Evolutionary conservation across 2,888 invertebrate genomes (phyloP), one percentile per base, ranked within the genome.

Genomic region (Cactoblastis cactorum): DNA sequence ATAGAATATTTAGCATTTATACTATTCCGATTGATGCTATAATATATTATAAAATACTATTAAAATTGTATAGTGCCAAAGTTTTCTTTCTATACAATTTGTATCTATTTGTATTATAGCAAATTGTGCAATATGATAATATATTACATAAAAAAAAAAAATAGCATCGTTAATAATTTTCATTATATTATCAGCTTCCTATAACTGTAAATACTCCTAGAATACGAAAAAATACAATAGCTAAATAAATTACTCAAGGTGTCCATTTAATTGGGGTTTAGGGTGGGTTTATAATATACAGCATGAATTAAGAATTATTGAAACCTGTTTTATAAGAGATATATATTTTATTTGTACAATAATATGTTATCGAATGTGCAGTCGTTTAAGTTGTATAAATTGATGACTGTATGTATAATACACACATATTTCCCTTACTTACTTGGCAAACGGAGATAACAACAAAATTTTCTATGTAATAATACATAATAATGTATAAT

Each of bases 41-140:
- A 28, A 43, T n/a, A 14, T 5, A 14, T 15, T 17, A 3, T 15
- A 15, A 34, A 22, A 19, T 33, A 18, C 19, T 24, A 15, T 17
- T n/a, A 32, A 49, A 69, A 69, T 69, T 76, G 67, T 74, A 69
- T 71, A 66, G 64, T 69, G 71, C 68, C 71, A 74, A 74, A 59
- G 49, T 53, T 51, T 55, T n/a, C n/a, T 57, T 59, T 63, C 58
- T 69, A 57, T 67, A 61, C 64, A 68, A 62, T 65, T 60, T n/a
- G n/a, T n/a, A n/a, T n/a, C 57, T 57, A 46, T 55, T 45, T 47
- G 28, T 52, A 48, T 50, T 28, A 18, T 51, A 54, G 17, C n/a
- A n/a, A n/a, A n/a, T n/a, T n/a, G n/a, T n/a, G n/a, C n/a, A n/a
- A n/a, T n/a, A n/a, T n/a, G n/a, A n/a, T n/a, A n/a, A n/a, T n/a